A percentile compares a stretch with the other conserved stretches of the same genome.
Evolutionary conservation across 2,888 invertebrate genomes (phyloP).

Genomic region (Dicranocentrus wangi): DNA sequence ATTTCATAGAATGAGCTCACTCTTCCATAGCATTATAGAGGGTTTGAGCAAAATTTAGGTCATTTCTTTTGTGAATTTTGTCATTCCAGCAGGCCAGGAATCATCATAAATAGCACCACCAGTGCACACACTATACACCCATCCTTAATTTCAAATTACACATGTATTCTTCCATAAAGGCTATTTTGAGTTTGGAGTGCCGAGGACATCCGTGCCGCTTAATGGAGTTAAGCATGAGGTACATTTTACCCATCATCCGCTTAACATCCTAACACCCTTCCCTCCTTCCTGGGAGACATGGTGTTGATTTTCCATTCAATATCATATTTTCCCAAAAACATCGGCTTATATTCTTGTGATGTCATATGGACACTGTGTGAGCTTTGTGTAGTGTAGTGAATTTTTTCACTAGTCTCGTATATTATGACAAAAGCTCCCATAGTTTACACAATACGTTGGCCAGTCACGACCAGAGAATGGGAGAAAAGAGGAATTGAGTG

Average conservation of each 20-base stretch:
- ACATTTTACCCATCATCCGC: slow-evolving; percentile 10
- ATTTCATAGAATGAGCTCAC: neutral
- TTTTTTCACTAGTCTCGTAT: slow-evolving; percentile 19
- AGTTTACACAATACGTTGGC: slow-evolving; percentile 43
- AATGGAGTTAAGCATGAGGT: slow-evolving; percentile 3
- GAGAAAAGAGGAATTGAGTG: slow-evolving; percentile 47
- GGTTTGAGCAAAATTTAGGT: slow-evolving; percentile 31
- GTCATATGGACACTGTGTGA: too few relatives aligned
- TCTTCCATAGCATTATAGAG: neutral
- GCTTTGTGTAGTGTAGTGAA: slow-evolving; percentile 1
- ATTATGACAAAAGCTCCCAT: slow-evolving; percentile 43
- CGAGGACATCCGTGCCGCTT: neutral
- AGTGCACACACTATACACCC: neutral
- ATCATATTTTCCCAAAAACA: slow-evolving; percentile 36
- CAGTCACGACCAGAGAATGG: slow-evolving; percentile 33
- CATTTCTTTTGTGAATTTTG: neutral
- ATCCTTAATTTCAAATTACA: slow-evolving; percentile 39
- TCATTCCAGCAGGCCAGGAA: too few relatives aligned
- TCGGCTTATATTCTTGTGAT: slow-evolving; percentile 14
- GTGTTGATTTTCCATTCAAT: slow-evolving; percentile 48
- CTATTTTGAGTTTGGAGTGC: neutral
- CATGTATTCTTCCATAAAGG: neutral
- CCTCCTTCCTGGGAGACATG: neutral
- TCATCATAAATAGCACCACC: neutral
- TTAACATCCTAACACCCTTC: slow-evolving; percentile 23